Conservation (phyloP, 2,797 vertebrate species). For the Dendrocincla tyrannina region DNA sequence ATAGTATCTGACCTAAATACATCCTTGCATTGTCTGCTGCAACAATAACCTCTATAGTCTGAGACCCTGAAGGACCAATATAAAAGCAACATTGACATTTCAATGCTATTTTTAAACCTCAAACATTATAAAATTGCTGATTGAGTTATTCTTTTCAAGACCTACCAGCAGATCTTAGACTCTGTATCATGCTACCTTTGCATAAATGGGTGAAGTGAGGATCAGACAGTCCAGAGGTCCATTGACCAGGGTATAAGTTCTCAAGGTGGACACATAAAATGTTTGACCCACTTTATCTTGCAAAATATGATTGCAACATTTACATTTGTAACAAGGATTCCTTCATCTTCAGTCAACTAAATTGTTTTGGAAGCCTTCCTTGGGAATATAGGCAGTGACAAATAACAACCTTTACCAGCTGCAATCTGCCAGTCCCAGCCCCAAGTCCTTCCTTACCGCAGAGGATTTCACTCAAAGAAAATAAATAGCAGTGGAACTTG, state of each 20-base stretch:
- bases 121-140: not conserved
- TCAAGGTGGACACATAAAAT: not conserved
- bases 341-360: not conserved
- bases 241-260: not conserved
- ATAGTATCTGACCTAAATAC: slow-evolving; percentile 59
- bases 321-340: not conserved
- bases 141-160: not conserved
- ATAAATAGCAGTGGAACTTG: not conserved
- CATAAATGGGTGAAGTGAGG: not conserved
- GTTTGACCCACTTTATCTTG: not conserved
- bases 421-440: not conserved
- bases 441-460: not conserved
- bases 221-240: not conserved
- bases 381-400: not conserved
- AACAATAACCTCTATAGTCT: not conserved
- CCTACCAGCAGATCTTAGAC: not conserved
- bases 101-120: not conserved
- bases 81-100: not conserved
- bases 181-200: not conserved
- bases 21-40: not conserved
- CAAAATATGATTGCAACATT: not conserved
- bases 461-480: slow-evolving; percentile 11
- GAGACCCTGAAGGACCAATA: not conserved
- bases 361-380: not conserved
- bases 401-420: slow-evolving; percentile 3